phyloP scores from a whole-genome alignment of 2,113 vertebrate species.

The Brienomyrus longianalis region DNA sequence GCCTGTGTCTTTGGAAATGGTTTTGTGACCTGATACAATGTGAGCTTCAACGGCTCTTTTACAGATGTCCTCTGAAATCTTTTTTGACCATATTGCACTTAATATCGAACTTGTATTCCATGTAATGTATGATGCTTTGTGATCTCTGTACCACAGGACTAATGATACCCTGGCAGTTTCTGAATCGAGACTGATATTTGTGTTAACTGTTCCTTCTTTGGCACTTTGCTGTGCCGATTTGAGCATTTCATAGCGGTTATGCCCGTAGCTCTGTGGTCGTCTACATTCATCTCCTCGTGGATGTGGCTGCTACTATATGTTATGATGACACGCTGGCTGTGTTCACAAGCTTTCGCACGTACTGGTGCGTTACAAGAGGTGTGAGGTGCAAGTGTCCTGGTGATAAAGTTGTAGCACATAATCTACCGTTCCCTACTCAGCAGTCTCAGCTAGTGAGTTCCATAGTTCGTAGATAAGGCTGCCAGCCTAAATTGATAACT shows the following conservation, averaged over 20 bases:
- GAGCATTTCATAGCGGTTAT: background rate
- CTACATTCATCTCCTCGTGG: background rate
- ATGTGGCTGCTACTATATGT: background rate
- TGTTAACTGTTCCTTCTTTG: background rate
- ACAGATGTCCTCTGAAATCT: background rate
- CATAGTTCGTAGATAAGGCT: conserved; percentile 55
- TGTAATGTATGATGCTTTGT: background rate
- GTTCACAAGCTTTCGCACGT: background rate
- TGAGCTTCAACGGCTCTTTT: background rate
- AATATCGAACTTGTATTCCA: background rate
- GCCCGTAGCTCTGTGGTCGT: background rate
- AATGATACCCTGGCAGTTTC: background rate
- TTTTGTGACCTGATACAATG: background rate
- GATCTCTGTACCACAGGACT: background rate
- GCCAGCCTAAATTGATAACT: conserved; percentile 39
- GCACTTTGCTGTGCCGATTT: background rate
- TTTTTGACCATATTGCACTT: background rate
- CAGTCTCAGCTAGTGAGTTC: conserved; percentile 11
- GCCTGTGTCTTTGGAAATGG: background rate
- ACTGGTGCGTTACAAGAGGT: background rate
- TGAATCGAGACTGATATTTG: background rate
- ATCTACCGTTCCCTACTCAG: background rate
- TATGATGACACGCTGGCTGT: background rate
- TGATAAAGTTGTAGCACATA: background rate
- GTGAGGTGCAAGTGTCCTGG: background rate